Evolutionary conservation across 2,113 vertebrate species (phyloP), one percentile per base, ranked within the genome.

Genomic region (Chauna torquata): DNA sequence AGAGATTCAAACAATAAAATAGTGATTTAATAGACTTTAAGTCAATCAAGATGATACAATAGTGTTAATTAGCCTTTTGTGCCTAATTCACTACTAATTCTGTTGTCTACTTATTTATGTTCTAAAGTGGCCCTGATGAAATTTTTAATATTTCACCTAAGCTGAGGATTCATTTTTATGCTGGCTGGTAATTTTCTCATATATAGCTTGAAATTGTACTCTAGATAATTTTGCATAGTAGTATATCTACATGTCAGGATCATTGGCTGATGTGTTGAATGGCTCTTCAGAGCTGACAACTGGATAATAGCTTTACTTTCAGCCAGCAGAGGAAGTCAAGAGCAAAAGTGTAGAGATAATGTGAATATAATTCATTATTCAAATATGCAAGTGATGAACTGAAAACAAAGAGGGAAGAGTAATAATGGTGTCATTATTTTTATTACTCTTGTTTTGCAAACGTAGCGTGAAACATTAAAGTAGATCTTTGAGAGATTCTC

Each of bases 341-440:
- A 99, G 98, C 98, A 98, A 98, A 98, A 98, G 98, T 98, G 97
- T 98, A 98, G 98, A 98, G 98, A 99, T 99, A 99, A 99, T 99
- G 98, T 98, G 98, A 99, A 98, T 98, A 99, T 99, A 99, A 99
- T 99, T 99, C 99, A 99, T 99, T 99, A 99, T 99, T 99, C 98
- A 99, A 99, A 99, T 99, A 98, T 98, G 98, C 98, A 99, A 98
- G 98, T 99, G 98, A 98, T 97, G 98, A 98, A 97, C 98, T 96
- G 97, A 98, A 98, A 98, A 98, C 98, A 98, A 98, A 98, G 97
- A 96, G 80, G 88, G 97, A 98, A 98, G 98, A 98, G 98, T 98
- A 98, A 99, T 99, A 99, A 99, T 98, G 98, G 98, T 99, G 98
- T 99, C 99, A 99, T 99, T 99, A 99, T 99, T 99, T 99, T 99